Base-by-base conservation (phyloP, 2,113 vertebrate genomes). In the Hypocryptadius cinnamomeus region DNA sequence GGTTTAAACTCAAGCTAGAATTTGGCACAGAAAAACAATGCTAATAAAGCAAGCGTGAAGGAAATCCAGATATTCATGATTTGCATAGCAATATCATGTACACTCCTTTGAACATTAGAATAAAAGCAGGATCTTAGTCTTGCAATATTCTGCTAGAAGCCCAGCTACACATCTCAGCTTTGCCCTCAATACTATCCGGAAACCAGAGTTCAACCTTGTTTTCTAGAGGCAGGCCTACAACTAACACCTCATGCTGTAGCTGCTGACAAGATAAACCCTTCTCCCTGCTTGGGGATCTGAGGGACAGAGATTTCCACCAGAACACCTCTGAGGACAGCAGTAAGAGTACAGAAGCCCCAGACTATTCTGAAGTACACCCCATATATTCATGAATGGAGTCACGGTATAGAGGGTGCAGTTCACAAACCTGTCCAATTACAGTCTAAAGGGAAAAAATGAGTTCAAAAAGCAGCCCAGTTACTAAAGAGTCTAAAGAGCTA, bases 1-100 rank as follows among this genome's bases (percentile, higher is more conserved):
- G 54, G 45, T 53, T 85, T 72, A 78, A 92, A 70, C 42, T 76
- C 78, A 90, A 86, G 85, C 40, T 70, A 83, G 66, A 89, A 87
- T 77, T 21, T 86, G 82, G 77, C 79, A 79, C 60, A 88, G 90
- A n/a, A 86, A 87, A 93, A 68, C 56, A n/a, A 42, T 42, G 37
- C 21, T 71, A 91, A 88, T 64, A 90, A 66, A 64, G 25, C 8
- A 63, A 86, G 31, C 31, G 28, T 74, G 79, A 90, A 63, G 69
- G 57, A 90, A 95, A 90, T 40, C 20, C 3, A 5, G 71, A 77
- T 64, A 82, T 28, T 91, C 31, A 4, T 60, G 3, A 54, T 59
- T 73, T 68, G 42, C 48, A 50, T 27, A 44, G 63, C 59, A 87
- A 3, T 15, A 87, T 74, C 53, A 60, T 63, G 37, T 45, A 30